phyloP scores from a whole-genome alignment of 2,797 vertebrate genomes.

The Pseudocheirus occidentalis region DNA sequence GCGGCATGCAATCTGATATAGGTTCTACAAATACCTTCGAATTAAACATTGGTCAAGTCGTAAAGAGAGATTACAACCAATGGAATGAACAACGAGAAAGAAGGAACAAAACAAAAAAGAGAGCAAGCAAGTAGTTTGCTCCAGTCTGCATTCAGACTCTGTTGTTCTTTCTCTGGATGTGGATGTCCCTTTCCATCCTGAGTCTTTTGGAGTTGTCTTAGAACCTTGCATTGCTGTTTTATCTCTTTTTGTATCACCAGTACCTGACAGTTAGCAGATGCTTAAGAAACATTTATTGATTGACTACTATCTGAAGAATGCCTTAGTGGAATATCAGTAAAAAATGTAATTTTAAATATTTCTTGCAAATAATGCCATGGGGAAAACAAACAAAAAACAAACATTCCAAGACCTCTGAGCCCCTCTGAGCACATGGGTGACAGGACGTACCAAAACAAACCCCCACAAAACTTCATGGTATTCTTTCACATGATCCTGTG shows the following conservation, averaged over 20 bases:
- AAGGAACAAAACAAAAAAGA: too few species aligned
- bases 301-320: neutral
- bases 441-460: constrained; percentile 33
- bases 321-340: neutral
- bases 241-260: neutral
- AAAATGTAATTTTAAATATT: neutral
- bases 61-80: too few species aligned
- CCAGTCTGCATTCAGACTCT: too few species aligned
- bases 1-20: too few species aligned
- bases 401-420: constrained; percentile 5
- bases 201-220: too few species aligned
- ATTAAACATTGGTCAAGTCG: too few species aligned
- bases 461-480: neutral
- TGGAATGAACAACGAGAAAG: too few species aligned
- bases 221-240: neutral
- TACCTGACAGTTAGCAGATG: neutral
- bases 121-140: too few species aligned
- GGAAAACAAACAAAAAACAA: neutral
- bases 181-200: too few species aligned
- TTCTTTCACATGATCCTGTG: neutral
- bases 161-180: too few species aligned
- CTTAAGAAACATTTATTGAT: neutral
- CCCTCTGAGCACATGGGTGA: constrained; percentile 39
- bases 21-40: too few species aligned
- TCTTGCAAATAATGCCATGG: constrained; percentile 7